A percentile compares a stretch with the other conserved stretches of the same genome.
phyloP scores from a whole-genome alignment of 35 echinoderm and acorn worm species.

The Holothuria glaberrima region DNA sequence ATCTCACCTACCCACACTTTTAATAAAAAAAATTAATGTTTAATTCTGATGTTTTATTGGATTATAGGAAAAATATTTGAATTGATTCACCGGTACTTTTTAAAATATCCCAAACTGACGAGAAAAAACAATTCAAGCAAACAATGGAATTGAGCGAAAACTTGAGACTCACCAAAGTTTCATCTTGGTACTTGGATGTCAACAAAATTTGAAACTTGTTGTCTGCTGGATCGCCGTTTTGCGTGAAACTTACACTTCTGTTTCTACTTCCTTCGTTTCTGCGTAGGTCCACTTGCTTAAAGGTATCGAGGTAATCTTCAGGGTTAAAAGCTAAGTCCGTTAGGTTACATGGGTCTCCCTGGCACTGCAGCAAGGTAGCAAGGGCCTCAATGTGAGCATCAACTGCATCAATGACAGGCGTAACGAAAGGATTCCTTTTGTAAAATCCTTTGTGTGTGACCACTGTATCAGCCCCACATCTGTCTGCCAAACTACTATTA shows the following conservation, averaged over 20 bases:
- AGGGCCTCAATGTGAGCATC: conserved; percentile 26
- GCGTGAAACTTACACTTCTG: conserved; percentile 26
- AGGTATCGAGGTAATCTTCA: neutral
- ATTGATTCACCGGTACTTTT: too few relatives aligned
- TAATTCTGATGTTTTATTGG: too few relatives aligned
- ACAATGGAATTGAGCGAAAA: neutral
- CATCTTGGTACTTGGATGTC: neutral
- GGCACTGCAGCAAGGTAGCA: neutral
- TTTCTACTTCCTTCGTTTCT: neutral
- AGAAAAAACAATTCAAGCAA: too few relatives aligned
- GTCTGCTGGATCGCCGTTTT: conserved; percentile 5
- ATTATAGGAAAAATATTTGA: too few relatives aligned
- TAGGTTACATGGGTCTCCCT: neutral
- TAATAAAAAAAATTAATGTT: too few relatives aligned
- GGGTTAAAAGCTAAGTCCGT: neutral
- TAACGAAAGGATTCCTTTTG: conserved; percentile 1
- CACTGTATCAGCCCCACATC: neutral
- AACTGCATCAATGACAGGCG: conserved; percentile 2
- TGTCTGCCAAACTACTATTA: neutral
- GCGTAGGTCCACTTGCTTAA: neutral
- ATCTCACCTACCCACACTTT: too few relatives aligned
- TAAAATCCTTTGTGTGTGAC: neutral
- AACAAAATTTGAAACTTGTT: neutral
- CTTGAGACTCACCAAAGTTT: neutral
- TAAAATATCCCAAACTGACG: too few relatives aligned